Conservation (phyloP, 2,888 invertebrate species). For the Lasioglossum marginatum region DNA sequence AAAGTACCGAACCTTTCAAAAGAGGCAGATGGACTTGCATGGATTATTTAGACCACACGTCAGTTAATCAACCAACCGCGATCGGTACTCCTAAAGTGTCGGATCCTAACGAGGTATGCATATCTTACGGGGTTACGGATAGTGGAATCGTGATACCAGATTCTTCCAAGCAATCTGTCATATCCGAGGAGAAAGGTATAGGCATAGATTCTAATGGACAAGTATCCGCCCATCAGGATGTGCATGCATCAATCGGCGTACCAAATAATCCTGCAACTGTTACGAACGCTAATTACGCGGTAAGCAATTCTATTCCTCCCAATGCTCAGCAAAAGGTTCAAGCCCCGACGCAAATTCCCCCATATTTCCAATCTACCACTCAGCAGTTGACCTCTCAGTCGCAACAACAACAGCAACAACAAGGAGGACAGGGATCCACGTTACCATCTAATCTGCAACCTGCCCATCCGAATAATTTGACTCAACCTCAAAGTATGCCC, state of each 20-base stretch:
- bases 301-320: constrained; percentile 82
- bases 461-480: constrained; percentile 85
- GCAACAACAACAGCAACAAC: constrained; percentile 73
- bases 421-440: constrained; percentile 86
- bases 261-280: constrained; percentile 77
- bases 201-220: constrained; percentile 80
- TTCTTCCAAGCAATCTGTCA: constrained; percentile 73
- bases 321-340: constrained; percentile 85
- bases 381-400: constrained; percentile 77
- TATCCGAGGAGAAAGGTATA: constrained; percentile 75
- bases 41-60: constrained; percentile 95
- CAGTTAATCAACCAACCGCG: constrained; percentile 81
- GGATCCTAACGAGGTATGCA: constrained; percentile 83
- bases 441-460: constrained; percentile 87
- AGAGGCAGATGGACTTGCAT: constrained; percentile 97
- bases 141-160: constrained; percentile 80
- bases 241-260: constrained; percentile 72
- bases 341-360: constrained; percentile 81
- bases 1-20: constrained; percentile 96
- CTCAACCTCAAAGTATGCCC: constrained; percentile 86
- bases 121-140: constrained; percentile 83
- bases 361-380: constrained; percentile 76
- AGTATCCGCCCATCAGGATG: constrained; percentile 77
- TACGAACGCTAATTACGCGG: constrained; percentile 74
- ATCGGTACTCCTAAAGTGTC: constrained; percentile 80